These are phyloP conservation scores for Setipinna tenuifilis DNA, from an alignment of 2,797 vertebrate genomes.

Conservation along the genomic window DNA sequence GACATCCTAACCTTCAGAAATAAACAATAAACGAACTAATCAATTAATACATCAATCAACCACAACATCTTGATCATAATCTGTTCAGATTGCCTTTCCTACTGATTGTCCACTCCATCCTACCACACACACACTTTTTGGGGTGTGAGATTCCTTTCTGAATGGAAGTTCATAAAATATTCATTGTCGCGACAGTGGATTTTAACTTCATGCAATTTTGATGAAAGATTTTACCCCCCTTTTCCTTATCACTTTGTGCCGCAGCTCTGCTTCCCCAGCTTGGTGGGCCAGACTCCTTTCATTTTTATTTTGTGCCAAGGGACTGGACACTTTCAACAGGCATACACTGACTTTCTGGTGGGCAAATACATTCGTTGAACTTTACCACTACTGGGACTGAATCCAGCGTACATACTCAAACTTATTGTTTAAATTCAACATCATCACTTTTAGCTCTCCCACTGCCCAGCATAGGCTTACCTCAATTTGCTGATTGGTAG, in stretches of 20 bases:
- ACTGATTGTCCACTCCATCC: background rate
- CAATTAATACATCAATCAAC: background rate
- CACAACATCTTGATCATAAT: background rate
- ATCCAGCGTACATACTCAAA: no score
- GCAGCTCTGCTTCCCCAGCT: background rate
- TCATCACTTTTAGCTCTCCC: no score
- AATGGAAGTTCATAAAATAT: background rate
- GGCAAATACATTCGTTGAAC: no score
- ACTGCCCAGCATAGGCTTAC: no score
- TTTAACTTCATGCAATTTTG: conserved; percentile 9
- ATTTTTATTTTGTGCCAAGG: no score
- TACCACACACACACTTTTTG: background rate
- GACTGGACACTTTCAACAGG: no score
- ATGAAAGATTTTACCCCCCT: background rate
- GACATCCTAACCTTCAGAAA: background rate
- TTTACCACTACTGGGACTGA: no score
- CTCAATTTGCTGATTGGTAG: no score
- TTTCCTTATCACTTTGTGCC: background rate
- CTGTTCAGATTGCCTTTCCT: background rate
- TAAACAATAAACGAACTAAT: background rate
- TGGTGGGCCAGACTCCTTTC: no score
- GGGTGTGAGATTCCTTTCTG: conserved; percentile 22
- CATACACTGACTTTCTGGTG: no score
- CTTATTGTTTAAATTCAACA: no score
- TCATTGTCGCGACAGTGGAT: background rate